A percentile compares a stretch with the other conserved stretches of the same genome.
Evolutionary conservation across 2,113 vertebrate species (phyloP).

Genomic region (Psilopsiagon aymara): DNA sequence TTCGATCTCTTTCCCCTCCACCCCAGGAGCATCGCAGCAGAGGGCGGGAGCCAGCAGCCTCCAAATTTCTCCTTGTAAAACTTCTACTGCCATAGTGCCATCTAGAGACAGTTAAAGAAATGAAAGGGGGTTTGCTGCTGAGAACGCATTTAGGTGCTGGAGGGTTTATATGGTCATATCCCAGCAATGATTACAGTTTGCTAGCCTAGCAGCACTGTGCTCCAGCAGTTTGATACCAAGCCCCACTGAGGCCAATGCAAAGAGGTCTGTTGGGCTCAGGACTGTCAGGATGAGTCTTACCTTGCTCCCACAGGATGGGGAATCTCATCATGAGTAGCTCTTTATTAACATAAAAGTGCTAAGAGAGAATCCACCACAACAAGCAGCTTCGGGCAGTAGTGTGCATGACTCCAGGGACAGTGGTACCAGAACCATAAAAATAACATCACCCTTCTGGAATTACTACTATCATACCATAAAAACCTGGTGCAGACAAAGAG

Average conservation of each 20-base stretch:
- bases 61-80: not conserved
- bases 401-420: not conserved
- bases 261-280: not conserved
- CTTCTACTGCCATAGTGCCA: constrained; percentile 67
- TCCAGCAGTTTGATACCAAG: not conserved
- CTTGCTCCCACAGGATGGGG: not conserved
- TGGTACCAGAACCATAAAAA: not conserved
- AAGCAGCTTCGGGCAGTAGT: not conserved
- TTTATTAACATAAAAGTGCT: not conserved
- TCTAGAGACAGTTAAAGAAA: constrained; percentile 44
- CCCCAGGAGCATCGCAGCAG: not conserved
- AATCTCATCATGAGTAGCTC: not conserved
- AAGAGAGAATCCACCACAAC: not conserved
- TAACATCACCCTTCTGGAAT: not conserved
- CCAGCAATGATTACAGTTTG: not conserved
- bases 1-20: not conserved
- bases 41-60: not conserved
- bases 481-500: not conserved
- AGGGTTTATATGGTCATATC: not conserved
- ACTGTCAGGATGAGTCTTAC: not conserved
- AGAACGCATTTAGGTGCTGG: not conserved
- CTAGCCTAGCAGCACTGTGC: not conserved
- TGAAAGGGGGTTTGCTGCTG: not conserved
- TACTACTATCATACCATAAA: not conserved
- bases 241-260: not conserved